These are phyloP conservation scores for Zonotrichia albicollis DNA, from an alignment of 2,797 vertebrate species.

Conservation along the genomic window DNA sequence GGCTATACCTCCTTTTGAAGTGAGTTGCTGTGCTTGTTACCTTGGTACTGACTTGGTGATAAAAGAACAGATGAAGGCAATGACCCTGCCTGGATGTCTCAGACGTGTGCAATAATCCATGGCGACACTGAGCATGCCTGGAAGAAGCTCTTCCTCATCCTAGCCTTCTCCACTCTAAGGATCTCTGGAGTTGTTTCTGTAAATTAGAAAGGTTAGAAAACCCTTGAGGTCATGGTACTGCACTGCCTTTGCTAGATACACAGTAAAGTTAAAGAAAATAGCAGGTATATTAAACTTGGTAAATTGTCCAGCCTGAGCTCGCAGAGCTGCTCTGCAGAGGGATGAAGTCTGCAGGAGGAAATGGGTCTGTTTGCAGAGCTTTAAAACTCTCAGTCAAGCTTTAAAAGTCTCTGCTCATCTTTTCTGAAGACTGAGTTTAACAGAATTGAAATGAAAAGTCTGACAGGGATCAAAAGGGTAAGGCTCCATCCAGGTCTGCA, in stretches of 20 bases:
- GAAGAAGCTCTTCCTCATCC: neutral
- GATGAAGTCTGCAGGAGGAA: neutral
- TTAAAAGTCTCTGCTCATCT: neutral
- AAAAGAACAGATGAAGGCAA: neutral
- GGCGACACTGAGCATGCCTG: neutral
- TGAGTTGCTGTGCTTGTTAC: neutral
- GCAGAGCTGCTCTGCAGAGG: neutral
- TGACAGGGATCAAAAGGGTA: neutral
- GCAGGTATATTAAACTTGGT: neutral
- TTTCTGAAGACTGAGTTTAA: neutral
- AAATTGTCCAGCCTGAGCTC: neutral
- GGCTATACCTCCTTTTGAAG: neutral
- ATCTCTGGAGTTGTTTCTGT: neutral
- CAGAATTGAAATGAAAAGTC: neutral
- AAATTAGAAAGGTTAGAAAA: slow-evolving; percentile 9
- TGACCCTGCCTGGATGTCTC: neutral
- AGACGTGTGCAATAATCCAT: neutral
- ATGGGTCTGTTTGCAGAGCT: neutral
- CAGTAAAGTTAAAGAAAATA: neutral
- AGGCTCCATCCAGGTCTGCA: neutral
- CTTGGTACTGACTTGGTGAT: neutral
- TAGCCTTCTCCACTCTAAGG: neutral
- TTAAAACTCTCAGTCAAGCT: neutral
- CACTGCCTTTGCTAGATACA: neutral
- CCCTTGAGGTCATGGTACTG: neutral